Evolutionary conservation across 2,113 vertebrate genomes (phyloP).

Genomic region (Epinephelus moara): DNA sequence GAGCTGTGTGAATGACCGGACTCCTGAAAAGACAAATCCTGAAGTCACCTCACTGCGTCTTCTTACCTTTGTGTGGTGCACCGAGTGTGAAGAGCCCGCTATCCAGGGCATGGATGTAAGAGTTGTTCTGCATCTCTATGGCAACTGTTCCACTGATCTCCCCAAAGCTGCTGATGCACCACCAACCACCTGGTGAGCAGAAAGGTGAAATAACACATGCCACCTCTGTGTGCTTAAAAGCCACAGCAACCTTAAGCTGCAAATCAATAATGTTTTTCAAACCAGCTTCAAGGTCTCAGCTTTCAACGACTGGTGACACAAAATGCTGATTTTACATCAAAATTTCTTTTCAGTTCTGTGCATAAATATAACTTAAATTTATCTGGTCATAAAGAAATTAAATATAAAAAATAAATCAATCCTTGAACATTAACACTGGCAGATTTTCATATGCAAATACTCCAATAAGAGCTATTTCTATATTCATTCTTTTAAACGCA

Average conservation of each 20-base stretch:
- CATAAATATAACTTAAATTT: background rate
- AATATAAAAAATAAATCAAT: background rate
- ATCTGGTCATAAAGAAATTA: background rate
- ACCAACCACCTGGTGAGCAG: conserved; percentile 90
- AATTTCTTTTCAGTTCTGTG: background rate
- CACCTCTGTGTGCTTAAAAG: background rate
- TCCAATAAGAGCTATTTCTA: background rate
- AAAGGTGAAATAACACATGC: background rate
- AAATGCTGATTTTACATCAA: background rate
- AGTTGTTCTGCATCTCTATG: conserved; percentile 95
- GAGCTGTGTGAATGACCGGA: background rate
- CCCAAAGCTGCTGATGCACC: conserved; percentile 89
- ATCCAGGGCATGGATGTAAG: conserved; percentile 95
- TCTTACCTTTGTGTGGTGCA: conserved; percentile 91
- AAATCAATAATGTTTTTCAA: background rate
- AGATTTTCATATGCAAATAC: background rate
- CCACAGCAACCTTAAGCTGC: background rate
- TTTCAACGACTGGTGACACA: too few species aligned
- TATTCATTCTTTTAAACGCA: fast-evolving
- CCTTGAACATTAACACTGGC: background rate
- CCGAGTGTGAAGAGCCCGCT: conserved; percentile 97
- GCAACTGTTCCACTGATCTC: conserved; percentile 94
- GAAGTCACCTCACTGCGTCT: background rate
- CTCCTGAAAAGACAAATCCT: background rate
- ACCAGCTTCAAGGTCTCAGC: background rate